A percentile compares a stretch with the other conserved stretches of the same genome.
Evolutionary conservation across 2,113 vertebrate genomes (phyloP).

Genomic region (Sinocyclocheilus anophthalmus): DNA sequence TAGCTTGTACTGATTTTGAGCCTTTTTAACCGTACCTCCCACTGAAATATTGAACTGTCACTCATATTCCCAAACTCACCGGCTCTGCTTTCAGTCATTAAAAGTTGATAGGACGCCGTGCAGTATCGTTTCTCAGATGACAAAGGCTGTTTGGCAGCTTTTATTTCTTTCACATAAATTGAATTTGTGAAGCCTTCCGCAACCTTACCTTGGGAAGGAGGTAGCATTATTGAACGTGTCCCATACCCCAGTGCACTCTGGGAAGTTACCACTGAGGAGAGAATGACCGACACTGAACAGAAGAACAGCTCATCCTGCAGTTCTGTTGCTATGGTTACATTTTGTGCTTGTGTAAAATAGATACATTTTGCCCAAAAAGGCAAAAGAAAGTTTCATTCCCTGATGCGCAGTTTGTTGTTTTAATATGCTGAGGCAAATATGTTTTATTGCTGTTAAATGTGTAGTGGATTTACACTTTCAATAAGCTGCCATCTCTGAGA

Average conservation of each 20-base stretch:
- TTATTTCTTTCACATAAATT: constrained; percentile 19
- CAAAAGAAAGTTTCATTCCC: constrained; percentile 63
- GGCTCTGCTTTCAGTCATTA: constrained; percentile 18
- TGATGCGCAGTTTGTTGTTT: constrained; percentile 62
- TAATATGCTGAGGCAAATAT: constrained; percentile 51
- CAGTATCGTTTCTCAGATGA: not conserved
- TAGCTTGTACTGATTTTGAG: not conserved
- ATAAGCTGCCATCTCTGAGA: constrained; percentile 48
- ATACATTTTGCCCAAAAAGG: constrained; percentile 70
- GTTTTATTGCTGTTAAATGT: constrained; percentile 55
- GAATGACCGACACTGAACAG: constrained; percentile 66
- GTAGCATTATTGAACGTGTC: constrained; percentile 21
- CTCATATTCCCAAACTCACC: constrained; percentile 3
- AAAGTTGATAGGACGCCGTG: not conserved
- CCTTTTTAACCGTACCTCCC: constrained; percentile 4
- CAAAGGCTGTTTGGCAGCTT: not conserved
- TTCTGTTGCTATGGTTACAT: constrained; percentile 80
- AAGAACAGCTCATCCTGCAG: constrained; percentile 66
- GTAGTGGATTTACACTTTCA: constrained; percentile 55
- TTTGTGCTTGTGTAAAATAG: constrained; percentile 75
- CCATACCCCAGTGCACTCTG: constrained; percentile 53
- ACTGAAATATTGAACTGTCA: constrained; percentile 4
- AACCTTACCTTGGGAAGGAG: not conserved
- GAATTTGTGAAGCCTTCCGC: not conserved
- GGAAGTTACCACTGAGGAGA: constrained; percentile 65